phyloP scores from a whole-genome alignment of 2,888 invertebrate genomes.

The Callyntrura guangdongensis region DNA sequence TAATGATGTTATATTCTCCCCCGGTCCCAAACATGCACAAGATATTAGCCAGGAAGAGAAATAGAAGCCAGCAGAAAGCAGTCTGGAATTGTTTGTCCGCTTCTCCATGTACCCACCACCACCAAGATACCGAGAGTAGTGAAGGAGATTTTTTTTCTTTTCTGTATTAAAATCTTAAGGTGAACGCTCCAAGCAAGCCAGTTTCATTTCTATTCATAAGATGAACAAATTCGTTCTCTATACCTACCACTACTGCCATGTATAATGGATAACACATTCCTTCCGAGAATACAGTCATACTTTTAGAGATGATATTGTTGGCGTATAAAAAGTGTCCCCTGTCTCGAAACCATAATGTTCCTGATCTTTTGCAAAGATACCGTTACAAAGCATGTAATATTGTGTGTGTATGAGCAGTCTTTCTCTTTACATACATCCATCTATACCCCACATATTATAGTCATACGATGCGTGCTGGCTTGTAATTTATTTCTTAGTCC shows the following conservation, averaged over 20 bases:
- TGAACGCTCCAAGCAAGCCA: constrained; percentile 52
- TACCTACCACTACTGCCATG: not conserved
- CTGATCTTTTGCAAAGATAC: constrained; percentile 29
- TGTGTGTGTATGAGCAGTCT: too few species aligned
- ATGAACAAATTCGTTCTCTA: constrained; percentile 56
- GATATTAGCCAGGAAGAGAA: constrained; percentile 49
- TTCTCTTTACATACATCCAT: too few species aligned
- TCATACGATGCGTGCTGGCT: not conserved
- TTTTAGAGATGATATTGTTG: not conserved
- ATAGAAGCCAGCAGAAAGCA: constrained; percentile 19
- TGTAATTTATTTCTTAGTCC: not conserved
- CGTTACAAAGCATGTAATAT: not conserved
- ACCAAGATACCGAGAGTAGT: constrained; percentile 16
- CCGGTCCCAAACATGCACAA: constrained; percentile 39
- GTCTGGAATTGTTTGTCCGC: constrained; percentile 59
- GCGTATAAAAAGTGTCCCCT: constrained; percentile 2
- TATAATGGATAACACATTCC: constrained; percentile 15
- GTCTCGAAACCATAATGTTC: constrained; percentile 21
- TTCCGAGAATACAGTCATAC: not conserved
- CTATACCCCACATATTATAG: not conserved
- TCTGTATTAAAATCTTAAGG: constrained; percentile 57
- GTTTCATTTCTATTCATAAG: constrained; percentile 63
- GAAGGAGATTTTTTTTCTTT: constrained; percentile 52
- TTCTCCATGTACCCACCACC: constrained; percentile 13
- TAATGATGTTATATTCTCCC: constrained; percentile 56